Evolutionary conservation across 2,113 vertebrate genomes (phyloP).

Genomic region (Sphyrna mokarran): DNA sequence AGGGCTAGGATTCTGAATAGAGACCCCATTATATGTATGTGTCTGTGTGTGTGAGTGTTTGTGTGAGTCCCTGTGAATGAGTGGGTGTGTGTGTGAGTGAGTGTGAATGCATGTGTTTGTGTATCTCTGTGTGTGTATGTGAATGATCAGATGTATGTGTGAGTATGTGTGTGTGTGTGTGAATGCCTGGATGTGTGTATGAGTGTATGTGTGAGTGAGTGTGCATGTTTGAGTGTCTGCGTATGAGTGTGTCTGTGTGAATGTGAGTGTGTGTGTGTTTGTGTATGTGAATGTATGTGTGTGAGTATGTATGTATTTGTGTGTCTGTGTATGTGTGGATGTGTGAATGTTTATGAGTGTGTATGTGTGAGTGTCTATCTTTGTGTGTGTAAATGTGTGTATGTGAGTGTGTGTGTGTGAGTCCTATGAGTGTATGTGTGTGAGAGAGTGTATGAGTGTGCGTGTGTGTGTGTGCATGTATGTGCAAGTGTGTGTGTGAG

Average conservation of each 20-base stretch:
- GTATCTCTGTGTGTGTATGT: background rate
- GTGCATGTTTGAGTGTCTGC: background rate
- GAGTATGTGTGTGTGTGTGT: background rate
- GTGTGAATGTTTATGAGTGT: too few species aligned
- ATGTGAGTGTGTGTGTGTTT: background rate
- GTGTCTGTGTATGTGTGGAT: too few species aligned
- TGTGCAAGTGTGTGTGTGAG: too few species aligned
- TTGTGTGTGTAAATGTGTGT: too few species aligned
- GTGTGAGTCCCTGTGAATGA: background rate
- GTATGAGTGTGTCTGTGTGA: background rate
- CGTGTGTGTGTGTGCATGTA: too few species aligned
- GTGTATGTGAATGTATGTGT: too few species aligned
- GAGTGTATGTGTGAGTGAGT: background rate
- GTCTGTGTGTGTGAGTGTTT: background rate
- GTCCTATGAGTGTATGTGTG: too few species aligned
- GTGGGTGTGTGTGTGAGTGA: background rate
- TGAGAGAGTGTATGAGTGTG: too few species aligned
- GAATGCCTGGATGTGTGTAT: background rate
- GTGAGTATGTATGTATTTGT: too few species aligned
- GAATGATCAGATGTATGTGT: background rate
- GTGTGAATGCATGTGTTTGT: background rate
- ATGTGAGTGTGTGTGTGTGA: too few species aligned
- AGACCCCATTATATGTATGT: background rate
- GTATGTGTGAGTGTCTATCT: too few species aligned
- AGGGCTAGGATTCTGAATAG: background rate